Conservation (phyloP, 92 coral and sea anemone species). For the Porites rus region DNA sequence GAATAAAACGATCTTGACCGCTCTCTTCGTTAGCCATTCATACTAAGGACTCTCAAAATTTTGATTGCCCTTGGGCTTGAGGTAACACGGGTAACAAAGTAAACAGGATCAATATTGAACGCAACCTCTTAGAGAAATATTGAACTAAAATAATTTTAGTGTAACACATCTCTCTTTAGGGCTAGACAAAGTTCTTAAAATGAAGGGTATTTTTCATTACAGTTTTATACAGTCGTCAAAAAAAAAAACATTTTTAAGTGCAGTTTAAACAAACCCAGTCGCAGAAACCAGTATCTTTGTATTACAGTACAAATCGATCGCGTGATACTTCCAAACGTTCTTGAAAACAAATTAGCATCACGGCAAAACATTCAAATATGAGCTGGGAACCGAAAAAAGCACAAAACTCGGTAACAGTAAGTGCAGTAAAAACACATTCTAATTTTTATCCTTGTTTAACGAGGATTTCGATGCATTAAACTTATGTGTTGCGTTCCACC, state of each 20-base stretch:
- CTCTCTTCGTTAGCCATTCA: neutral
- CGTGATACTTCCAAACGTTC: neutral
- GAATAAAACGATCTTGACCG: neutral
- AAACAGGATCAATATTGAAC: neutral
- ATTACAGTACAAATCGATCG: neutral
- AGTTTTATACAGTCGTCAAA: neutral
- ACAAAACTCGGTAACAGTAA: too few relatives aligned
- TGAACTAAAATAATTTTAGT: too few relatives aligned
- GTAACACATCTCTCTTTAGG: too few relatives aligned
- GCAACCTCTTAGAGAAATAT: neutral
- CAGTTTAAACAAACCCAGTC: neutral
- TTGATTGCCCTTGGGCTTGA: neutral
- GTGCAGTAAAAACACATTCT: too few relatives aligned
- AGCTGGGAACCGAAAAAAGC: too few relatives aligned
- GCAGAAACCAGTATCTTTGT: neutral
- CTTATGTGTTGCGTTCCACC: neutral
- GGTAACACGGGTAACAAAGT: constrained; percentile 1
- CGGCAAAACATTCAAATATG: neutral
- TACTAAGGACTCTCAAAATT: neutral
- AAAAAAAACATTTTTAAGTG: neutral
- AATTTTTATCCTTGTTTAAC: too few relatives aligned
- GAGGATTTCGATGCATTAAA: neutral
- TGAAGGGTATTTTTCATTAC: neutral
- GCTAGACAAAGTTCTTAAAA: too few relatives aligned
- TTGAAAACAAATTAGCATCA: neutral